Conservation (phyloP, 2,888 invertebrate genomes). For the Perdita meconis region DNA sequence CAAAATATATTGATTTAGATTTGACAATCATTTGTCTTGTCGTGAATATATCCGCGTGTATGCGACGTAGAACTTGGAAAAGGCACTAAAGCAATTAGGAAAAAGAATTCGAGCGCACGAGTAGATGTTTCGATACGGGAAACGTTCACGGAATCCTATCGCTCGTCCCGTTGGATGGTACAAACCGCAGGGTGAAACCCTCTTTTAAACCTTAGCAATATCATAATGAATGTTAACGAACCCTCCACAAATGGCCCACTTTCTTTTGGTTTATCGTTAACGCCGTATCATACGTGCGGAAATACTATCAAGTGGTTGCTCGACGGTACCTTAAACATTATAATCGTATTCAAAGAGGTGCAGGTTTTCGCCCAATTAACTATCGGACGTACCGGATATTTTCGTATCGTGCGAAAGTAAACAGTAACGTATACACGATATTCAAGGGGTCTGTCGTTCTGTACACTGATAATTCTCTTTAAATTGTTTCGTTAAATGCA, state of each 20-base stretch:
- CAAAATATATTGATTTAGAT: background rate
- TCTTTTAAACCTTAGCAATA: constrained; percentile 73
- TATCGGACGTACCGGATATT: constrained; percentile 40
- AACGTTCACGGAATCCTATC: background rate
- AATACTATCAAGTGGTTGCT: constrained; percentile 69
- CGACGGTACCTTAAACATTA: constrained; percentile 62
- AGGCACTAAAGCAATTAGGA: background rate
- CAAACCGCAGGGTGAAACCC: constrained; percentile 5
- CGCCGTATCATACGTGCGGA: constrained; percentile 75
- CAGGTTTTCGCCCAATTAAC: constrained; percentile 66
- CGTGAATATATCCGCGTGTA: background rate
- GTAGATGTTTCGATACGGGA: background rate
- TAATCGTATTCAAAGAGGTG: constrained; percentile 70
- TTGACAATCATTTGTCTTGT: constrained; percentile 16
- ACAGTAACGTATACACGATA: constrained; percentile 29
- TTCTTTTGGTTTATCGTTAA: constrained; percentile 72
- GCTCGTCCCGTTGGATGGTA: constrained; percentile 13
- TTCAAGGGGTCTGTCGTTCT: constrained; percentile 20
- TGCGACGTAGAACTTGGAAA: background rate
- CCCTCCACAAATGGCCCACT: constrained; percentile 70
- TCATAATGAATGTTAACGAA: constrained; percentile 57
- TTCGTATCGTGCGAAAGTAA: constrained; percentile 46
- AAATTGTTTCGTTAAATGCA: constrained; percentile 6
- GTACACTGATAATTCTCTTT: constrained; percentile 23
- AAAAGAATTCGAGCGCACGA: background rate